These are phyloP conservation scores for Eptatretus burgeri DNA, from an alignment of 2,113 vertebrate species.

Conservation along the genomic window DNA sequence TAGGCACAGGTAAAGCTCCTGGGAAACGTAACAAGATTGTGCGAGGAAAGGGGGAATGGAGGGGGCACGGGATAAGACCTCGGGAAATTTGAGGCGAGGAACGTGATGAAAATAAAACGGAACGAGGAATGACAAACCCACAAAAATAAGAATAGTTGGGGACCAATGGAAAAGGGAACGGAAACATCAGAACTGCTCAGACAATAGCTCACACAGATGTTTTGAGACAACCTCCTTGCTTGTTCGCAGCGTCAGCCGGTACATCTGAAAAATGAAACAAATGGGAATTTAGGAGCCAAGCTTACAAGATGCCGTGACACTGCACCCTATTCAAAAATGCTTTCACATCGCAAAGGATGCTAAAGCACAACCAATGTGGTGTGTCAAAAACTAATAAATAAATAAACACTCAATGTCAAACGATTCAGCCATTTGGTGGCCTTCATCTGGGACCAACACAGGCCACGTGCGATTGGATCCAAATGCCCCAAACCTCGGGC, in stretches of 20 bases:
- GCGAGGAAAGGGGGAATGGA: conserved; percentile 10
- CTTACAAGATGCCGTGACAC: neutral
- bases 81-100: conserved; percentile 17
- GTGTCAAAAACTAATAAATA: neutral
- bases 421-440: neutral
- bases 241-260: conserved; percentile 55
- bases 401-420: neutral
- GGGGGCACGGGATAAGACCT: conserved; percentile 11
- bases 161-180: neutral
- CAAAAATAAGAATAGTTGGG: conserved; percentile 7
- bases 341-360: neutral
- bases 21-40: conserved; percentile 23
- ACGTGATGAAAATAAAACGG: conserved; percentile 6
- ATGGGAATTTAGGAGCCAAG: neutral
- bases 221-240: conserved; percentile 51
- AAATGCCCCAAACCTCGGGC: too few relatives aligned
- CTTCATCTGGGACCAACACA: neutral
- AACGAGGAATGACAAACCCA: conserved; percentile 1
- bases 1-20: conserved; percentile 14
- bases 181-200: conserved; percentile 30
- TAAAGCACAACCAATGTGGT: neutral
- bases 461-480: too few relatives aligned
- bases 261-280: conserved; percentile 27
- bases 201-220: conserved; percentile 48
- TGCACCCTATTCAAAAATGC: neutral